Evolutionary conservation across 2,113 vertebrate species (phyloP), one percentile per base, ranked within the genome.

Genomic region (Elachura formosa): DNA sequence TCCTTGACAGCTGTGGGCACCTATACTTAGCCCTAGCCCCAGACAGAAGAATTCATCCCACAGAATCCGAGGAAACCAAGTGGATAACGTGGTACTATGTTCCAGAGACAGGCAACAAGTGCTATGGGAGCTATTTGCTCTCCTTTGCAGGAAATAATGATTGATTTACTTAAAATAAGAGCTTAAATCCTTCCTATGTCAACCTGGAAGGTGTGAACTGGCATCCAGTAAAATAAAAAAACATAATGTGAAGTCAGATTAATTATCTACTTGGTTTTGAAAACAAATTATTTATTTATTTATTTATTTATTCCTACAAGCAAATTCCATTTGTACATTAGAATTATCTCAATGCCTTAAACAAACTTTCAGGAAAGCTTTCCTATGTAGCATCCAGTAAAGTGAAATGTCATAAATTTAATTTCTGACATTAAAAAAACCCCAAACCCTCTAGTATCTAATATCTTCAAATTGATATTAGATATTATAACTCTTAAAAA

Each of bases 71-170:
- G 41, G 28, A 68, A 56, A 87, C 38, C 61, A 78, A 71, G 48
- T 52, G 36, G 46, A 11, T 6, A 31, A 36, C 0, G 0, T 40
- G 29, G 49, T 73, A 41, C 6, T 41, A 8, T 9, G 31, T 78
- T 52, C 59, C 81, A 75, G 64, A 61, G 40, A 71, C 8, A 41
- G 59, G 29, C 40, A 87, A 21, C 40, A 51, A 41, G 41, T 75
- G 48, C 49, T 58, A 3, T 11, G 34, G 51, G 40, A 75, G 48
- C 51, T 86, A 8, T 11, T 40, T 64, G 9, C 43, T 93, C 34
- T 49, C 52, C 64, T 81, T 73, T 38, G 68, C 51, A 88, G 71
- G 45, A 94, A 88, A 55, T 33, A 84, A 64, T 25, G 19, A 33
- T 58, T 11, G 2, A 49, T 68, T 91, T 36, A 67, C 18, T n/a